Evolutionary conservation across 1,140 invertebrate species (phyloP), one percentile per base, ranked within the genome.

Genomic region (Formica exsecta): DNA sequence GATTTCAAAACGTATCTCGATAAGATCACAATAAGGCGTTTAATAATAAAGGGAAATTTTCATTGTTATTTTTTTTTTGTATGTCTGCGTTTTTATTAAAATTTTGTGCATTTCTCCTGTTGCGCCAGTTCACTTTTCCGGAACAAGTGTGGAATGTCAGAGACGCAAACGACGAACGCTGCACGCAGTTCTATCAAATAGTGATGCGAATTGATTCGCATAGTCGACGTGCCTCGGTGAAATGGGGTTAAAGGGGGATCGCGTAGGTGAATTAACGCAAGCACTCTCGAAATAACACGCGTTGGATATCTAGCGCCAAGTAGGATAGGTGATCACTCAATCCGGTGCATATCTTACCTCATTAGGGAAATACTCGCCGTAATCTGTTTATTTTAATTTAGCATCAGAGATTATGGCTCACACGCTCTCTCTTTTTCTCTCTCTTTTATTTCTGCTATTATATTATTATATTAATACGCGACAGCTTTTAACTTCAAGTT

Each of bases 171-270:
- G 68, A 71, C 25, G 70, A 38, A 22, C 68, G 19, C 25, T 22
- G 77, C 64, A 25, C 32, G 61, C 22, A 16, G 2, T 32, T 64
- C 81, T 85, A 61, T 77, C 81, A 85, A 75, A 85, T 76, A 76
- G 59, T 85, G 44, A 38, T 44, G 32, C 70, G 77, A 86, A 86
- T 86, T 70, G 77, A 86, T 86, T 86, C 66, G 57, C 85, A 86
- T 86, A 80, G 77, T 64, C 48, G 85, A 62, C 85, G 36, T 86
- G 66, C 85, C 77, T n/a, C 76, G 41, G 76, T 44, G 59, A 48
- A 86, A 86, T 41, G 44, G 59, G 85, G 59, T 83, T 86, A 83
- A 66, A 44, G 44, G 38, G 62, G 64, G 44, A 64, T 68, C 64
- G 75, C 64, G 73, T 86, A 29, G n/a, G 44, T 77, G 36, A 86